Conservation (phyloP, 2,113 vertebrate species). For the Limnothrissa miodon region DNA sequence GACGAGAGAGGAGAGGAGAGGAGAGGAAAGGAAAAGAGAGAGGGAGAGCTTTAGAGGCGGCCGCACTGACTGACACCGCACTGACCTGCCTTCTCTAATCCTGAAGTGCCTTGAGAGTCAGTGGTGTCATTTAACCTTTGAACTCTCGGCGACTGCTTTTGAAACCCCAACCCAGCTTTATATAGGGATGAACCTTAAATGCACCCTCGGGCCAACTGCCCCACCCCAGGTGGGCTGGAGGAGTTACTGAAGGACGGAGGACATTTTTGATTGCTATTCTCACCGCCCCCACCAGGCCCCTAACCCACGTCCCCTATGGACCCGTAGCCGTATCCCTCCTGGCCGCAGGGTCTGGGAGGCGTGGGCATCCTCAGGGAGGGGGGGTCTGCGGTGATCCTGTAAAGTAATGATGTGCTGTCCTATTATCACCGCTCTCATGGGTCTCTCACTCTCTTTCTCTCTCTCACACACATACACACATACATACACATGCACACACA, state of each 20-base stretch:
- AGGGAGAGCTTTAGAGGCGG: not conserved
- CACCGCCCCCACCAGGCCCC: not conserved
- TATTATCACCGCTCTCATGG: slow-evolving; percentile 11
- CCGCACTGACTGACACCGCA: not conserved
- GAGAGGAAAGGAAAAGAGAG: not conserved
- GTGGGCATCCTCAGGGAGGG: not conserved
- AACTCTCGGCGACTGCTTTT: not conserved
- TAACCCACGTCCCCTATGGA: not conserved
- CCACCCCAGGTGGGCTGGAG: not conserved
- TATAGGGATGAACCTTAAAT: not conserved
- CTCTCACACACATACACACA: no score
- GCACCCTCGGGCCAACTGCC: not conserved
- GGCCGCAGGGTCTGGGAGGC: not conserved
- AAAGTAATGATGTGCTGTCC: not conserved
- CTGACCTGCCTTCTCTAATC: slow-evolving; percentile 13
- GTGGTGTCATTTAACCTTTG: slow-evolving; percentile 15
- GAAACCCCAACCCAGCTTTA: not conserved
- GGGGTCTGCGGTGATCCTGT: not conserved
- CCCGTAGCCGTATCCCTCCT: no score
- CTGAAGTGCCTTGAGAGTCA: not conserved
- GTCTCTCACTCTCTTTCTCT: no score
- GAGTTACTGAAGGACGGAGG: not conserved
- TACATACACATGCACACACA: not conserved
- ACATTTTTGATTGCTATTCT: slow-evolving; percentile 7
- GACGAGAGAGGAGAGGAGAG: not conserved